phyloP scores from a whole-genome alignment of 2,113 vertebrate species.

The Scalopus aquaticus region DNA sequence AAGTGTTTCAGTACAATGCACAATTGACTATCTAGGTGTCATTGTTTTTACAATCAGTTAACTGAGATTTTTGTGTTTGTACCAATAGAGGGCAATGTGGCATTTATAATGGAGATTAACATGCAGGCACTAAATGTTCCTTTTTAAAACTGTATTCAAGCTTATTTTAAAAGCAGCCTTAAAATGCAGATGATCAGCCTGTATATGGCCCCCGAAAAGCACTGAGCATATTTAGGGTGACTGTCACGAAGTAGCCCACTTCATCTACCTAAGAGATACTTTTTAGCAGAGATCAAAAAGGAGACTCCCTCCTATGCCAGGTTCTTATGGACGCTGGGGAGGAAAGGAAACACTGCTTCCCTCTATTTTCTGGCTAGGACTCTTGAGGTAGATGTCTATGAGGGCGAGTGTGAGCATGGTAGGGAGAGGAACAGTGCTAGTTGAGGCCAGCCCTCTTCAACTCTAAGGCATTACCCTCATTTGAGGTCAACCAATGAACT shows the following conservation, averaged over 20 bases:
- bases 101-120: slow-evolving; percentile 37
- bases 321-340: background rate
- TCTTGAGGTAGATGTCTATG: background rate
- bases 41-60: background rate
- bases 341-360: background rate
- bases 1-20: background rate
- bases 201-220: background rate
- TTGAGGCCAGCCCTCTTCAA: background rate
- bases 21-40: background rate
- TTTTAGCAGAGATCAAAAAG: background rate
- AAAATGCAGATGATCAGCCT: background rate
- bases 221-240: background rate
- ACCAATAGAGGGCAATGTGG: slow-evolving; percentile 78
- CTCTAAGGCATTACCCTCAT: background rate
- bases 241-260: background rate
- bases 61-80: background rate
- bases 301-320: background rate
- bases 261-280: background rate
- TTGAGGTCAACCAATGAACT: background rate
- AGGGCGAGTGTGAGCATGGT: too few species aligned
- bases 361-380: background rate
- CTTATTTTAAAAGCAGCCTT: background rate
- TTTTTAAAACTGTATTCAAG: slow-evolving; percentile 1
- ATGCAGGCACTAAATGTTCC: background rate
- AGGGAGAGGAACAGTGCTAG: too few species aligned